Evolutionary conservation across 1,140 invertebrate species (phyloP).

Genomic region (Drosophila prosaltans): DNA sequence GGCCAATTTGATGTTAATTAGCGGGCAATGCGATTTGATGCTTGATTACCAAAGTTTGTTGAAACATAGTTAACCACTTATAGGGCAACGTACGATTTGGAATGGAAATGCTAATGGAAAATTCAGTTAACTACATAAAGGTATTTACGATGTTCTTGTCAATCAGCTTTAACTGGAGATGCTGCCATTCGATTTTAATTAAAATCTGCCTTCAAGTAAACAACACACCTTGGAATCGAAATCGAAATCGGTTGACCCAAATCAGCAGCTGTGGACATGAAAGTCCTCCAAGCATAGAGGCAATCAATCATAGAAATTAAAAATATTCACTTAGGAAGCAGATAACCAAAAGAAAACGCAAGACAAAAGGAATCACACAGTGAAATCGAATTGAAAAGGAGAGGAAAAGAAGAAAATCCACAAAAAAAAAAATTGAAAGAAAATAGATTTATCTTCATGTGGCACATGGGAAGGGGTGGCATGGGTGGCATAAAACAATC

Average conservation of each 20-base stretch:
- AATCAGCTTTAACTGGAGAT: conserved; percentile 2
- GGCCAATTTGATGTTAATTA: conserved; percentile 72
- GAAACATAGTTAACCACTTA: conserved; percentile 7
- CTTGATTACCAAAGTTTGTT: conserved; percentile 7
- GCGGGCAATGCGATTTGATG: conserved; percentile 13
- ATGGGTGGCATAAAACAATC: neutral
- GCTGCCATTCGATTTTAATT: conserved; percentile 24
- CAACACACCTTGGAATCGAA: neutral
- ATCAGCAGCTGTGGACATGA: neutral
- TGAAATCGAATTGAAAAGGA: conserved; percentile 1
- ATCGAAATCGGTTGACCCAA: conserved; percentile 5
- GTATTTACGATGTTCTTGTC: neutral
- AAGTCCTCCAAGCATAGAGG: conserved; percentile 11
- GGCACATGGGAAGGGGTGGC: conserved; percentile 9
- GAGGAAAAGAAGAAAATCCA: conserved; percentile 5
- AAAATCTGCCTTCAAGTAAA: neutral
- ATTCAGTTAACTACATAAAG: neutral
- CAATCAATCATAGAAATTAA: conserved; percentile 63
- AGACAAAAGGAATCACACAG: conserved; percentile 18
- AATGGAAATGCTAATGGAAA: neutral
- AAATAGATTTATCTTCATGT: conserved; percentile 49
- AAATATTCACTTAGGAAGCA: conserved; percentile 42
- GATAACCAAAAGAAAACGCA: neutral
- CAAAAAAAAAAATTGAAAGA: conserved; percentile 20
- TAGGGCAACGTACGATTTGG: neutral